Conservation (phyloP, 2,113 vertebrate genomes). For the Pagrus major region DNA sequence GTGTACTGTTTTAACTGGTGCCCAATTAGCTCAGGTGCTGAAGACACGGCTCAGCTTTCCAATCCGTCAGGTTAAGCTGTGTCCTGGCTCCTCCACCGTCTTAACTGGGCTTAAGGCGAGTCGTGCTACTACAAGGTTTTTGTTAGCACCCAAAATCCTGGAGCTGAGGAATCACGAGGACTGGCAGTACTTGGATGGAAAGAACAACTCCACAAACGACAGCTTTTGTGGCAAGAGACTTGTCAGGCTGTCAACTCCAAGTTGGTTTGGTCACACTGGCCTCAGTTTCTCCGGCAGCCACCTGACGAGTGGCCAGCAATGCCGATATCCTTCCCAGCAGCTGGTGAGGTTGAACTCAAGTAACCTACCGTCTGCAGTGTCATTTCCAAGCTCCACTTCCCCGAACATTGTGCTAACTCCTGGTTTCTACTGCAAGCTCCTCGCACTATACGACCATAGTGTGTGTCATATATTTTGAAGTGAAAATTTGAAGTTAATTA, state of each 20-base stretch:
- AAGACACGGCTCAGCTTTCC: background rate
- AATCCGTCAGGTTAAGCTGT: background rate
- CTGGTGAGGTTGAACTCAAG: background rate
- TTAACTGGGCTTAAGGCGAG: background rate
- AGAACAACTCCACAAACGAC: background rate
- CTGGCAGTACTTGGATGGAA: background rate
- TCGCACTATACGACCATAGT: background rate
- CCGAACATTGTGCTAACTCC: background rate
- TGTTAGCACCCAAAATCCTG: background rate
- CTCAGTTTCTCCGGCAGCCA: background rate
- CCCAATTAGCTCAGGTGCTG: background rate
- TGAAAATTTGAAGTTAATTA: background rate
- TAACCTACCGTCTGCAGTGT: background rate
- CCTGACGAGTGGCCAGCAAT: background rate
- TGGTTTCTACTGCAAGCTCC: background rate
- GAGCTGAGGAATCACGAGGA: background rate
- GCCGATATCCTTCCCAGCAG: background rate
- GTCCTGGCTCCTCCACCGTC: too few species aligned
- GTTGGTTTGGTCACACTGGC: background rate
- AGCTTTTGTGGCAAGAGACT: background rate
- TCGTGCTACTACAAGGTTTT: background rate
- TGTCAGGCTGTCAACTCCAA: background rate
- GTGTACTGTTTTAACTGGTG: too few species aligned
- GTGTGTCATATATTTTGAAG: background rate
- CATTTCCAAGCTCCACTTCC: background rate